Conservation (phyloP, 2,888 invertebrate species). For the Sthenelais limicola region DNA sequence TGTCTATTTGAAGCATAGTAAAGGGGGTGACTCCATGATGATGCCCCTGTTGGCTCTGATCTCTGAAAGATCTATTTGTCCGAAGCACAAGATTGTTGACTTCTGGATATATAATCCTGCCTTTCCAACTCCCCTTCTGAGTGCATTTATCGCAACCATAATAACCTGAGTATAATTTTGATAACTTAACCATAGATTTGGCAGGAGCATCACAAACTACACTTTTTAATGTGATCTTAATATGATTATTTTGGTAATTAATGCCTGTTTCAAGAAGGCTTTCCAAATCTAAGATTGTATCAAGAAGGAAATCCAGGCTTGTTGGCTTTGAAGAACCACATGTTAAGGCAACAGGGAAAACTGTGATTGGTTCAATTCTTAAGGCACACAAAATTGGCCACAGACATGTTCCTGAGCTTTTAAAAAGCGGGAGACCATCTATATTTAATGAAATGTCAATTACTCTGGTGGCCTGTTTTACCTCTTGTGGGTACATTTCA, state of each 20-base stretch:
- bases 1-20: slow-evolving; percentile 37
- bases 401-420: slow-evolving; percentile 1
- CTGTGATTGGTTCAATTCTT: neutral
- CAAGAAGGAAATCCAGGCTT: slow-evolving; percentile 12
- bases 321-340: slow-evolving; percentile 31
- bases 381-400: slow-evolving; percentile 33
- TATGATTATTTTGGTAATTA: neutral
- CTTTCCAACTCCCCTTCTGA: slow-evolving; percentile 40
- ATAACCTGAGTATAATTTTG: slow-evolving; percentile 47
- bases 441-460: slow-evolving; percentile 27
- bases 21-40: slow-evolving; percentile 32
- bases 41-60: neutral
- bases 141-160: slow-evolving; percentile 46
- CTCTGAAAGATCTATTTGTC: slow-evolving; percentile 5
- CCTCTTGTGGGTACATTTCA: neutral
- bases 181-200: slow-evolving; percentile 43
- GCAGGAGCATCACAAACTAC: slow-evolving; percentile 50
- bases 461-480: neutral
- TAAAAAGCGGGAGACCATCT: slow-evolving; percentile 34
- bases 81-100: neutral
- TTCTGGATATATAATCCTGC: slow-evolving; percentile 14
- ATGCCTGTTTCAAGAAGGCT: neutral
- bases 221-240: slow-evolving; percentile 23
- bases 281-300: slow-evolving; percentile 16
- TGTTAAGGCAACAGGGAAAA: slow-evolving; percentile 24